These are phyloP conservation scores for Sinella curviseta DNA, from an alignment of 1,140 invertebrate species.

Conservation along the genomic window DNA sequence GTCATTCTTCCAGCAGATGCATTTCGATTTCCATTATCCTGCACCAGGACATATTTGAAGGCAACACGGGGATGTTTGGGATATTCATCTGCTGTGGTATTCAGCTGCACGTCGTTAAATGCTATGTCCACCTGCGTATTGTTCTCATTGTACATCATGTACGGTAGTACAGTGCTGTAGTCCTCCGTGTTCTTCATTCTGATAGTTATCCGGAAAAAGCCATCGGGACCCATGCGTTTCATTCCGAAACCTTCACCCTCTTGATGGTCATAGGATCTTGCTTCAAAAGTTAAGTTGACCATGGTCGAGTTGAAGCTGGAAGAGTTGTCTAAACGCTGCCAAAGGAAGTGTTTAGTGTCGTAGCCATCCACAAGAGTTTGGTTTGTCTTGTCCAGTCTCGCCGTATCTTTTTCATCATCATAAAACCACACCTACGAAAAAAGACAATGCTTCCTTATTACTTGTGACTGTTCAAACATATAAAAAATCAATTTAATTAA, in stretches of 20 bases:
- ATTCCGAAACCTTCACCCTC: background rate
- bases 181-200: constrained; percentile 40
- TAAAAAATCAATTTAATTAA: background rate
- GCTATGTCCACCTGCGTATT: constrained; percentile 43
- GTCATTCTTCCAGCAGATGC: background rate
- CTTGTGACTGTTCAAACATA: background rate
- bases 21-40: constrained; percentile 18
- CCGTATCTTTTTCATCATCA: constrained; percentile 36
- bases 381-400: constrained; percentile 38
- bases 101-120: constrained; percentile 44
- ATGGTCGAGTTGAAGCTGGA: background rate
- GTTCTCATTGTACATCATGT: constrained; percentile 46
- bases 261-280: constrained; percentile 24
- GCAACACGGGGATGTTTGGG: constrained; percentile 35
- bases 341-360: constrained; percentile 41
- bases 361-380: constrained; percentile 34
- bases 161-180: constrained; percentile 44
- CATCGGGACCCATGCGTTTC: constrained; percentile 31
- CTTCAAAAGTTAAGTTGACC: constrained; percentile 31
- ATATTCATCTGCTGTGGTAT: constrained; percentile 31
- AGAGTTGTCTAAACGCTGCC: constrained; percentile 33
- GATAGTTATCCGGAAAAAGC: constrained; percentile 39
- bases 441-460: background rate
- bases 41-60: constrained; percentile 40
- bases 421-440: constrained; percentile 43